Evolutionary conservation across 1,140 invertebrate genomes (phyloP), one percentile per base, ranked within the genome.

Genomic region (Linepithema humile): DNA sequence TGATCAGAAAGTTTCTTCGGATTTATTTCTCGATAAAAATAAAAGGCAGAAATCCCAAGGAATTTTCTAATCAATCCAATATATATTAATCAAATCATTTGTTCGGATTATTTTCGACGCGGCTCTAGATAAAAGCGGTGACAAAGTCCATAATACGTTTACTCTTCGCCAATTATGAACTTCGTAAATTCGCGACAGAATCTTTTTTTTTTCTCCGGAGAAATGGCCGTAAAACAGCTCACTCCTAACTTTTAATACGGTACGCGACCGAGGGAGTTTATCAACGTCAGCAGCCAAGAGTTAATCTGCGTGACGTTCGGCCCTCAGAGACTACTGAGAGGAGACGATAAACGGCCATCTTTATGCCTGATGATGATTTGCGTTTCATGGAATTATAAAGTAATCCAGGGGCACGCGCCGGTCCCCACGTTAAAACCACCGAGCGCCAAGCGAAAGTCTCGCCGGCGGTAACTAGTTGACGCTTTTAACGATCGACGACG

Each of bases 401-500:
- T 69, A 69, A 70, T 78, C 23, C 38, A 10, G 2, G 38, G 17
- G 32, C 35, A 3, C 74, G 53, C 50, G 50, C 23, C 38, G 38
- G n/a, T 7, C 23, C 23, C 20, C 53, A 50, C 7, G 6, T 40
- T 78, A 32, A 29, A 60, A 59, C 15, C 50, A 23, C 32, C 20
- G 43, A 15, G 43, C 62, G 60, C 6, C 35, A 38, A 32, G 48
- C 75, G 64, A 57, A 70, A 69, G 48, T 69, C 55, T 55, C 64
- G 3, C 35, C 17, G 75, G 57, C 20, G 48, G 23, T 20, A 78
- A 69, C 64, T 53, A 40, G 53, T 59, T 83, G 86, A 88, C 69
- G 83, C 74, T 74, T 89, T 89, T 83, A 89, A 86, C 88, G 87
- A 85, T 73, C 59, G 77, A 73, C 67, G 45, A 53, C 78, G 69